Base-by-base conservation (phyloP, 2,888 invertebrate species). In the Dusona sp. region DNA sequence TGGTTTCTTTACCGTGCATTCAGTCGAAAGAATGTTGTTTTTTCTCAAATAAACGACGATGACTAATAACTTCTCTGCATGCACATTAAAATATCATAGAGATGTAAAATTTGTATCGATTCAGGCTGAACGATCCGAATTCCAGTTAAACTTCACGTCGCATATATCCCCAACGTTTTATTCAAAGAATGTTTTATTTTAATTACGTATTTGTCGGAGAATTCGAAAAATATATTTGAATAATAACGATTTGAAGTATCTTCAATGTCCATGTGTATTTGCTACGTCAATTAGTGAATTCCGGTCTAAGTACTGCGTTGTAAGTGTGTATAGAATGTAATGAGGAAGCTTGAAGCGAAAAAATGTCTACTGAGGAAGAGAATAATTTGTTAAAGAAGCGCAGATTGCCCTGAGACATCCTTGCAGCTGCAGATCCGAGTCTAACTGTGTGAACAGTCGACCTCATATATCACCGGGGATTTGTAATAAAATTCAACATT, bases 251-350 rank as follows among this genome's bases (percentile, higher is more conserved):
- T 7, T n/a, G 4, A 48, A 48, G 48, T 19, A 19, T 48, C 19
- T 3, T 19, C 48, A 19, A 48, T 19, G 2, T 0, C 13, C 1
- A 51, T 51, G 36, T 19, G 33, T 48, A 75, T 75, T 73, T n/a
- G 38, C 70, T 74, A 36, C n/a, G 19, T 25, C 33, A 70, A 84
- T 84, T 64, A 70, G n/a, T 29, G 68, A 33, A 84, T 67, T 84
- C 79, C 75, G 84, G 74, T 79, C 61, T 74, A 38, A 48, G 6
- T 73, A n/a, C 73, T 42, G 13, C 61, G 45, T 57, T 65, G 67
- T 45, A 36, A 57, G 25, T 16, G 29, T 6, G 8, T 51, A 64
- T 38, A 65, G n/a, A 61, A 48, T 45, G 45, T 68, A 79, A 68
- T 74, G 68, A 84, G 68, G 79, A 84, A 6, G 48, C 19, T 48